These are phyloP conservation scores for Timema cristinae DNA, from an alignment of 2,888 invertebrate genomes.

Conservation along the genomic window DNA sequence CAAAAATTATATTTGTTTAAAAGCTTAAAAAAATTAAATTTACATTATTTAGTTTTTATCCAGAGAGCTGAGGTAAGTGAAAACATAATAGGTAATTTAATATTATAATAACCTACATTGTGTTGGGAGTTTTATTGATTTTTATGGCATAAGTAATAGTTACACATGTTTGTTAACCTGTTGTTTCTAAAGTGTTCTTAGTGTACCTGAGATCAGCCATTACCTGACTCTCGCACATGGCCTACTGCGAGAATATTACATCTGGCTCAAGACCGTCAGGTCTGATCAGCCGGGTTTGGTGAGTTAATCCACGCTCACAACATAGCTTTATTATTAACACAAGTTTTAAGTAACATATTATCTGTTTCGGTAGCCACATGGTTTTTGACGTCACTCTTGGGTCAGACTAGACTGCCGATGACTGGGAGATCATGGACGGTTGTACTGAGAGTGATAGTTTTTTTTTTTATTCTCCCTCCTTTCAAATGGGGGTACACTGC, in stretches of 20 bases:
- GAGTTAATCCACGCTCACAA: conserved; percentile 30
- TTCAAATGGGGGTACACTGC: no score
- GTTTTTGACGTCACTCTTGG: no score
- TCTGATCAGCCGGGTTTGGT: conserved; percentile 44
- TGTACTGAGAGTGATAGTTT: no score
- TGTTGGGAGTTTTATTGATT: not conserved
- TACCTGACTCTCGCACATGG: conserved; percentile 25
- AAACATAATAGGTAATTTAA: not conserved
- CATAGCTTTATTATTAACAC: not conserved
- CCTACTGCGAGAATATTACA: conserved; percentile 23
- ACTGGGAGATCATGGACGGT: no score
- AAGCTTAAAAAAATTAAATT: not conserved
- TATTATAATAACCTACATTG: not conserved
- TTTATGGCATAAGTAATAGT: not conserved
- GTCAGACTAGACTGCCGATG: no score
- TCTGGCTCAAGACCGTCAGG: conserved; percentile 36
- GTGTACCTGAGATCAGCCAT: conserved; percentile 31
- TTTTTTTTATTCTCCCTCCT: no score
- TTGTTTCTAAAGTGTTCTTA: conserved; percentile 26
- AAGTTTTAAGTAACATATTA: not conserved
- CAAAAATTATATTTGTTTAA: no score
- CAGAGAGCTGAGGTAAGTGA: not conserved
- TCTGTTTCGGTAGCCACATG: no score
- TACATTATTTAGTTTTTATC: not conserved
- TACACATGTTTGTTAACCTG: conserved; percentile 14